Evolutionary conservation across 2,888 invertebrate genomes (phyloP).

Genomic region (Tolmerus cingulatus): DNA sequence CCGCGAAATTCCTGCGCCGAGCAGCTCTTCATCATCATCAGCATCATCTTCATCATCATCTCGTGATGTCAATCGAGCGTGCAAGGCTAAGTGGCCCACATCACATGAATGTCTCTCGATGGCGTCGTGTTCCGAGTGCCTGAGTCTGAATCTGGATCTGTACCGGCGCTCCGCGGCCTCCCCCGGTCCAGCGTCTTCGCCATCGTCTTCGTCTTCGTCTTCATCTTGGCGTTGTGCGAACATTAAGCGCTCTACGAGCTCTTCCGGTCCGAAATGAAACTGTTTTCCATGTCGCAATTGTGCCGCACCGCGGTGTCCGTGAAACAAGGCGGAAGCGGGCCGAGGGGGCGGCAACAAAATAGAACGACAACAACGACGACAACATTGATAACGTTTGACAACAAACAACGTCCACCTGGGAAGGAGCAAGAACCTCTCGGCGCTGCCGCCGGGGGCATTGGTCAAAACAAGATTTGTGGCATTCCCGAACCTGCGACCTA

Average conservation of each 20-base stretch:
- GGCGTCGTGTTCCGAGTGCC: neutral
- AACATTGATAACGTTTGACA: neutral
- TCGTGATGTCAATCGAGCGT: neutral
- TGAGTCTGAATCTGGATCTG: neutral
- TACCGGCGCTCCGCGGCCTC: neutral
- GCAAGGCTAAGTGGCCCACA: neutral
- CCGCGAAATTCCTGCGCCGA: neutral
- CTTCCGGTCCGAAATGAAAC: neutral
- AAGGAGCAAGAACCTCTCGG: neutral
- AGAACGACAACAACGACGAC: neutral
- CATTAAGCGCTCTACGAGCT: neutral
- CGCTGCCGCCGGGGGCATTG: neutral
- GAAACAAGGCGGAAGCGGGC: neutral
- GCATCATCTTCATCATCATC: neutral
- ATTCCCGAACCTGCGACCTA: constrained; percentile 5
- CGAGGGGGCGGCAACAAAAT: neutral
- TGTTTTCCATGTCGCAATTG: neutral
- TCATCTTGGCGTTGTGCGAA: neutral
- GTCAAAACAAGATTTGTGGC: constrained; percentile 32
- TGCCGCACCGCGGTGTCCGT: neutral
- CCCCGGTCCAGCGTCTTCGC: no score
- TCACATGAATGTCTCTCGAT: neutral
- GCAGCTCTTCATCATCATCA: neutral
- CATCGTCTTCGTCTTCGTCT: neutral
- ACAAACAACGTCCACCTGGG: neutral